A percentile compares a stretch with the other conserved stretches of the same genome.
Conservation (phyloP, 2,888 invertebrate species). For the Cantharis rufa region DNA sequence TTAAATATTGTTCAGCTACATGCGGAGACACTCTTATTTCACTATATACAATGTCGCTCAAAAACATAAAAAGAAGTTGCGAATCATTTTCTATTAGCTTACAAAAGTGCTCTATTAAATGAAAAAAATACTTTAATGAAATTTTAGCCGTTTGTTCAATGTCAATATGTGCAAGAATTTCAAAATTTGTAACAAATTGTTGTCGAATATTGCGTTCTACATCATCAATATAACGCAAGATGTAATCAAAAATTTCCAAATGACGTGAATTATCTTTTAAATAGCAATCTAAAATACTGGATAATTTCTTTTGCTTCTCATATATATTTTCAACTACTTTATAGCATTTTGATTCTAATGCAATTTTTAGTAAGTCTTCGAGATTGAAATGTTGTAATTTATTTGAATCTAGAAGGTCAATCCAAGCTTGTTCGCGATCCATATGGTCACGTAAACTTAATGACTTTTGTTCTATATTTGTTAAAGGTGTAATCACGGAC, state of each 20-base stretch:
- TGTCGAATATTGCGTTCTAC: slow-evolving; percentile 55
- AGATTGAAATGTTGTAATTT: slow-evolving; percentile 63
- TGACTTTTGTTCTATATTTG: slow-evolving; percentile 41
- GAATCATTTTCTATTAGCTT: slow-evolving; percentile 55
- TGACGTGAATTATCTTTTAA: slow-evolving; percentile 65
- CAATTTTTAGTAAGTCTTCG: slow-evolving; percentile 63
- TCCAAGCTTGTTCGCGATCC: slow-evolving; percentile 74
- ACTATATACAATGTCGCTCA: slow-evolving; percentile 60
- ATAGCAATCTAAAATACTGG: slow-evolving; percentile 70
- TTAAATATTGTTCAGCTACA: slow-evolving; percentile 65
- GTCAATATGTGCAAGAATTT: slow-evolving; percentile 64
- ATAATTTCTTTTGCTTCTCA: slow-evolving; percentile 62
- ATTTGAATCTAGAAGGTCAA: slow-evolving; percentile 69
- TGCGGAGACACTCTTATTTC: slow-evolving; percentile 54
- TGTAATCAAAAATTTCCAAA: slow-evolving; percentile 65
- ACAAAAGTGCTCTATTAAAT: slow-evolving; percentile 54
- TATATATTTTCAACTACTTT: slow-evolving; percentile 73
- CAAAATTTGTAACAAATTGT: slow-evolving; percentile 56
- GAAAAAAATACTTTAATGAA: slow-evolving; percentile 62
- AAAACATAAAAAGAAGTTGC: slow-evolving; percentile 60
- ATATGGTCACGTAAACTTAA: slow-evolving; percentile 59
- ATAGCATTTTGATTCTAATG: slow-evolving; percentile 69
- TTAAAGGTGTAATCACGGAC: slow-evolving; percentile 59
- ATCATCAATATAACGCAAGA: slow-evolving; percentile 55
- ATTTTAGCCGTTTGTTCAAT: slow-evolving; percentile 66